phyloP scores from a whole-genome alignment of 2,888 invertebrate species.

The Campaea margaritaria region DNA sequence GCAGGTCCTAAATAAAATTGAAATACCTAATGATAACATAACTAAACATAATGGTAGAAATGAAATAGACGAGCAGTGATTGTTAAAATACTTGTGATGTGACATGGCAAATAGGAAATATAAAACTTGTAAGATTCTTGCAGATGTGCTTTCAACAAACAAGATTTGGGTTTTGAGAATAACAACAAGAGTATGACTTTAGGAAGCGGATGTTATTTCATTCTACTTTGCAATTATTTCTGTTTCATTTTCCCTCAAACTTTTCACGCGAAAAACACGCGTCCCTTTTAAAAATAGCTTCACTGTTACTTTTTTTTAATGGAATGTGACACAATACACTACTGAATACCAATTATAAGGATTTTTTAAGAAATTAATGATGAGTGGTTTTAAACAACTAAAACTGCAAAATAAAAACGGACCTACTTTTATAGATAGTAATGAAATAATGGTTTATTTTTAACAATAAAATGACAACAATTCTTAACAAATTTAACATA shows the following conservation, averaged over 20 bases:
- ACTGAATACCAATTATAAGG: no score
- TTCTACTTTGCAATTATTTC: constrained; percentile 61
- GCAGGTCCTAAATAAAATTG: no score
- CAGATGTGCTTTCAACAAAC: constrained; percentile 39
- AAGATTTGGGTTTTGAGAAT: constrained; percentile 55
- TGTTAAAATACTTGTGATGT: neutral
- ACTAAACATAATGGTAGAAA: no score
- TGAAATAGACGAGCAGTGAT: neutral
- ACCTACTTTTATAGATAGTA: no score
- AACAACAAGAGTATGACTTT: constrained; percentile 63
- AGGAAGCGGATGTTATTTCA: constrained; percentile 77
- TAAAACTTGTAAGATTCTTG: constrained; percentile 12
- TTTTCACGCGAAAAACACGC: neutral
- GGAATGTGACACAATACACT: no score
- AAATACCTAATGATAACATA: no score
- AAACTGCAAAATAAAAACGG: no score
- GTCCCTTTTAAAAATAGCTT: no score
- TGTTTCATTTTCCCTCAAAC: constrained; percentile 40
- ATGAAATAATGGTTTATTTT: no score
- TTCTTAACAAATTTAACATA: constrained; percentile 20
- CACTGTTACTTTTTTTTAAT: no score
- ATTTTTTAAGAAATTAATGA: no score
- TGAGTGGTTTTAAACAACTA: no score
- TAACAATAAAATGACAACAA: neutral
- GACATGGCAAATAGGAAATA: constrained; percentile 6